Conservation (phyloP, 2,113 vertebrate species). For the Otis tarda region DNA sequence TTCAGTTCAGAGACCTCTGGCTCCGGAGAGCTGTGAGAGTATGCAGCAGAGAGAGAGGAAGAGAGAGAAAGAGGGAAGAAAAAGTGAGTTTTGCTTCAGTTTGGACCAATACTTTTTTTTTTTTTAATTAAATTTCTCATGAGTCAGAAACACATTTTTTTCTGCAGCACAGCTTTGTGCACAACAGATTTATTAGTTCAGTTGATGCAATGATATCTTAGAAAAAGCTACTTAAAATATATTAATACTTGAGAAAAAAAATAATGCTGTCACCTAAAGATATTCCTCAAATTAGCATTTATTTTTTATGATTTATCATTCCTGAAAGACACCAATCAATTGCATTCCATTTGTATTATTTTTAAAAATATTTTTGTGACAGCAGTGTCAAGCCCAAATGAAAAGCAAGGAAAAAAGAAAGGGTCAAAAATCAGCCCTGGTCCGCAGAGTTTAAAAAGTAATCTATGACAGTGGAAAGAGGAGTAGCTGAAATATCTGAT, state of each 20-base stretch:
- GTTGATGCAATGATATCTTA: background rate
- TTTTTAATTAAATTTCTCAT: background rate
- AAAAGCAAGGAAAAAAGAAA: background rate
- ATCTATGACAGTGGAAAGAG: background rate
- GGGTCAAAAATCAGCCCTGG: background rate
- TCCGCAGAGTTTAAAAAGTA: background rate
- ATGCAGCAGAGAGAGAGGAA: background rate
- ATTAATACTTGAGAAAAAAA: background rate
- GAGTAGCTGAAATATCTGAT: background rate
- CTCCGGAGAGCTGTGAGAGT: background rate
- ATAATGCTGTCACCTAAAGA: background rate
- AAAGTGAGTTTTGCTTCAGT: rapidly evolving
- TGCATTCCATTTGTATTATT: background rate
- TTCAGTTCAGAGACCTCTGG: background rate
- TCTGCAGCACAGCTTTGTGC: background rate
- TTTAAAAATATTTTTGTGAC: background rate
- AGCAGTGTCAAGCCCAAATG: background rate
- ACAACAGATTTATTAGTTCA: background rate
- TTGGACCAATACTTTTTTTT: background rate
- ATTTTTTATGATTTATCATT: background rate
- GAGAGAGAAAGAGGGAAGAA: background rate
- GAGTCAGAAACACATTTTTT: background rate
- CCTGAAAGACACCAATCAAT: background rate
- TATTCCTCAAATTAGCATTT: background rate
- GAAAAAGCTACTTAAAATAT: background rate